These are phyloP conservation scores for Caenorhabditis sp. DNA, from an alignment of 2,888 invertebrate genomes.

Conservation along the genomic window DNA sequence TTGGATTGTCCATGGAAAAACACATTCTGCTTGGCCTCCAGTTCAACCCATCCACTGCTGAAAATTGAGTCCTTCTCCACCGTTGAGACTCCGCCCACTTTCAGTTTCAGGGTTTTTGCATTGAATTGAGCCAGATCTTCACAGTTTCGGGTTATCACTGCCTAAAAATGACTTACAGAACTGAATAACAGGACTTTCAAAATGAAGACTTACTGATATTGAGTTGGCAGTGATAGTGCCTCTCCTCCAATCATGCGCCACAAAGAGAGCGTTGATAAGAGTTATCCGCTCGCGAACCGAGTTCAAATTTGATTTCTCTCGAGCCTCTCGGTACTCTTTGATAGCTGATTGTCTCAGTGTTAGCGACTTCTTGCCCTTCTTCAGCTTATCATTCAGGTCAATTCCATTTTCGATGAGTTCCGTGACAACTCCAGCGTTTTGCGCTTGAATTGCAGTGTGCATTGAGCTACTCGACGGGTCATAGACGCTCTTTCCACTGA, in stretches of 20 bases:
- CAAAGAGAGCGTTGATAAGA: conserved; percentile 71
- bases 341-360: conserved; percentile 69
- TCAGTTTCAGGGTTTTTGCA: conserved; percentile 65
- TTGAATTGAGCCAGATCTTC: conserved; percentile 72
- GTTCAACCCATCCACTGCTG: conserved; percentile 68
- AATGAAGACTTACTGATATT: conserved; percentile 21
- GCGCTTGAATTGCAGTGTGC: conserved; percentile 64
- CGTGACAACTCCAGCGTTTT: conserved; percentile 69
- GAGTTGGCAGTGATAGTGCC: conserved; percentile 50
- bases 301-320: conserved; percentile 66
- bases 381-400: conserved; percentile 68
- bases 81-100: conserved; percentile 51
- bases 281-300: conserved; percentile 67
- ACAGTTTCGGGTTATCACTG: conserved; percentile 64
- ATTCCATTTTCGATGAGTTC: conserved; percentile 73
- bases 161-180: conserved; percentile 33
- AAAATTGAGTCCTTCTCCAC: conserved; percentile 74
- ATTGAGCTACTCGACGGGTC: conserved; percentile 67
- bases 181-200: conserved; percentile 14
- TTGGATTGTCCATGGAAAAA: conserved; percentile 65
- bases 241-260: conserved; percentile 72
- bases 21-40: conserved; percentile 65
- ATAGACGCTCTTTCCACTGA: conserved; percentile 35
- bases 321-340: conserved; percentile 66
- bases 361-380: conserved; percentile 38